Evolutionary conservation across 64 coral and sea anemone species (phyloP).

Genomic region (Stylophora pistillata): DNA sequence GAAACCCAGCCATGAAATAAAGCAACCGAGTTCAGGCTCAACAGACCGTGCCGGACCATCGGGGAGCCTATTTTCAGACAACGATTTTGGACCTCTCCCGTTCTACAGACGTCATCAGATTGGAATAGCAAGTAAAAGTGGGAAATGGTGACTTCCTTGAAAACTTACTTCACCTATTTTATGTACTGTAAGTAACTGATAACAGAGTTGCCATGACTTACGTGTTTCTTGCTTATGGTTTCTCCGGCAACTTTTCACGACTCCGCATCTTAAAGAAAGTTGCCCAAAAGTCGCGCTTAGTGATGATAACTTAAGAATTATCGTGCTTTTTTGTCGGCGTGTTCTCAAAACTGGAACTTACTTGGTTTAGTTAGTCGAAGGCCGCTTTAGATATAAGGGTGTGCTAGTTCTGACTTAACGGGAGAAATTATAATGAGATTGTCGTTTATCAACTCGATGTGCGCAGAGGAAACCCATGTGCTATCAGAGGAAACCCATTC

Average conservation of each 20-base stretch:
- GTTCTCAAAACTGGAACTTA: no score
- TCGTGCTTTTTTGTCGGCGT: no score
- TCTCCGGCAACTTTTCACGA: no score
- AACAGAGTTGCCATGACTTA: background rate
- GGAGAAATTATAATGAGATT: background rate
- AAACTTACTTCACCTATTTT: background rate
- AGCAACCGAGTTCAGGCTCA: background rate
- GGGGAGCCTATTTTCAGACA: background rate
- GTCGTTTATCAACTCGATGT: background rate
- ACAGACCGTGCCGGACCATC: background rate
- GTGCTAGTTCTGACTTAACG: background rate
- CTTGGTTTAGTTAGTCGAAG: no score
- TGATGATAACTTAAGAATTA: no score
- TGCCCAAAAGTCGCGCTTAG: no score
- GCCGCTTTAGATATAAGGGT: no score
- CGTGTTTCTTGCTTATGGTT: no score
- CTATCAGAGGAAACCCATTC: background rate
- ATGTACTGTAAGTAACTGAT: background rate
- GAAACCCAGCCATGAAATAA: conserved; percentile 13
- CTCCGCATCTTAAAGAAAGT: no score
- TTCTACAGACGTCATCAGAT: conserved; percentile 37
- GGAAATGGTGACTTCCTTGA: conserved; percentile 64
- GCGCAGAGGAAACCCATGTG: background rate
- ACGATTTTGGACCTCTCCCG: background rate
- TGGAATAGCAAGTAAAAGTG: conserved; percentile 83